phyloP scores from a whole-genome alignment of 1,140 invertebrate species.

The Bicyclus anynana region DNA sequence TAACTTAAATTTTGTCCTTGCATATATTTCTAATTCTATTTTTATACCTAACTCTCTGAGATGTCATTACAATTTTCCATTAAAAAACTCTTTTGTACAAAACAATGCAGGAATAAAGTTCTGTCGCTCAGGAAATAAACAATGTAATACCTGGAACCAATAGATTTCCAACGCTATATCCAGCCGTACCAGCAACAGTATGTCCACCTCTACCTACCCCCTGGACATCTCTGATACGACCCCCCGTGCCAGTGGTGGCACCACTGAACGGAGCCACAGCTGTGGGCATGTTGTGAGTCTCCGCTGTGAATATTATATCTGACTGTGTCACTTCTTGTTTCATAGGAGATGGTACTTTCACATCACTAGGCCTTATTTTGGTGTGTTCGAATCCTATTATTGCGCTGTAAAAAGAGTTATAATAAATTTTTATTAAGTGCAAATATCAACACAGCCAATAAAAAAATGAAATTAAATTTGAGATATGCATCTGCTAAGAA shows the following conservation, averaged over 20 bases:
- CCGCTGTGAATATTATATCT: constrained; percentile 98
- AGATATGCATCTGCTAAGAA: too few relatives aligned
- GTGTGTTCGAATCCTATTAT: constrained; percentile 90
- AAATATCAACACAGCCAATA: too few relatives aligned
- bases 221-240: constrained; percentile 96
- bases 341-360: constrained; percentile 83
- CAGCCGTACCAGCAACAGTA: constrained; percentile 96
- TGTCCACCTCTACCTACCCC: constrained; percentile 93
- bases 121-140: background rate
- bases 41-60: too few relatives aligned
- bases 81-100: too few relatives aligned
- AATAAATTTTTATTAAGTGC: too few relatives aligned
- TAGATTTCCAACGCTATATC: constrained; percentile 96
- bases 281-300: constrained; percentile 99
- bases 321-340: constrained; percentile 78
- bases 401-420: constrained; percentile 81
- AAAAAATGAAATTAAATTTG: too few relatives aligned
- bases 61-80: too few relatives aligned
- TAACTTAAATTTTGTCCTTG: too few relatives aligned
- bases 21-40: too few relatives aligned
- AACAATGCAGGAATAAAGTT: too few relatives aligned
- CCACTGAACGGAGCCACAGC: constrained; percentile 96
- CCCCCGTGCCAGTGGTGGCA: constrained; percentile 97
- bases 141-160: constrained; percentile 86
- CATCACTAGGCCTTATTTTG: constrained; percentile 79